A percentile compares a stretch with the other conserved stretches of the same genome.
Conservation (phyloP, 2,113 vertebrate genomes). For the Saccopteryx bilineata region DNA sequence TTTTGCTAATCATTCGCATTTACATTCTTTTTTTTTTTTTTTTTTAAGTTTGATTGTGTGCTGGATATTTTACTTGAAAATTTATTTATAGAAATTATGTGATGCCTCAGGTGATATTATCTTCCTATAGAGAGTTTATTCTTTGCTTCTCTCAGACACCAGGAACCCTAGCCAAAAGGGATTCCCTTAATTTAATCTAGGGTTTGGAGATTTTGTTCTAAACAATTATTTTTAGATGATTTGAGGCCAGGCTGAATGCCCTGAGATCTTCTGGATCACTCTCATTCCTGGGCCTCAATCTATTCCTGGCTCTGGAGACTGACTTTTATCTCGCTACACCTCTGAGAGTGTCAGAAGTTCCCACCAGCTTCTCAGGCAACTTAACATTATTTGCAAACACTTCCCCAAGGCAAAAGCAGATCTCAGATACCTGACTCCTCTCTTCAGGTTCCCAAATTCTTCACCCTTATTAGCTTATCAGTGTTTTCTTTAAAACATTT, state of each 20-base stretch:
- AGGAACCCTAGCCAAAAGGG: background rate
- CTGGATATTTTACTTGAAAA: background rate
- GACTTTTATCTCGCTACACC: background rate
- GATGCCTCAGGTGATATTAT: background rate
- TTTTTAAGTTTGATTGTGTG: background rate
- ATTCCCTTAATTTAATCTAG: background rate
- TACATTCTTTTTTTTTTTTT: background rate
- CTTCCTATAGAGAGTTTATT: background rate
- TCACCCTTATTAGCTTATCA: background rate
- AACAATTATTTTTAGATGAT: background rate
- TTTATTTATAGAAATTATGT: conserved; percentile 16
- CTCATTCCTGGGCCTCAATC: background rate
- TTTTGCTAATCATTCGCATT: background rate
- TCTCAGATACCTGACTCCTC: background rate
- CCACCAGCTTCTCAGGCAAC: background rate
- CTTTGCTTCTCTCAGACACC: background rate
- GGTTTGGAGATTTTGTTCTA: background rate
- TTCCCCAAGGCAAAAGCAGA: background rate
- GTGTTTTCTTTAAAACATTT: background rate
- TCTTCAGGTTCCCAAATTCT: background rate
- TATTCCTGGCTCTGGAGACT: background rate
- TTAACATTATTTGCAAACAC: background rate
- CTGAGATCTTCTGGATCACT: background rate
- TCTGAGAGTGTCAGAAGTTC: background rate
- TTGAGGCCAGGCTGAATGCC: background rate